A percentile compares a stretch with the other conserved stretches of the same genome.
Conservation (phyloP, 2,888 invertebrate species). For the Chalcosyrphus nemorum region DNA sequence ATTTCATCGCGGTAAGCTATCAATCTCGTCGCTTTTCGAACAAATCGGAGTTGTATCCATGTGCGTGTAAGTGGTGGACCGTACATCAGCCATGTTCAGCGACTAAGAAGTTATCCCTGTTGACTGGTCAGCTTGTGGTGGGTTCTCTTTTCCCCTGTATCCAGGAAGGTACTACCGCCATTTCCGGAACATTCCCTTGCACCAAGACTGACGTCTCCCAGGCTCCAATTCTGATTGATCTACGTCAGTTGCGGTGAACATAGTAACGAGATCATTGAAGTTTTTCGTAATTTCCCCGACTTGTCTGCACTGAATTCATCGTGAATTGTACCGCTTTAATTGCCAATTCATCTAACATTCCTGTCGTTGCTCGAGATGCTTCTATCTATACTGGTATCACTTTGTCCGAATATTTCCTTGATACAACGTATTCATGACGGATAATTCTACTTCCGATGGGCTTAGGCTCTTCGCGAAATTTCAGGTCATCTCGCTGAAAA, state of each 20-base stretch:
- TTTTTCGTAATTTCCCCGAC: conserved; percentile 99
- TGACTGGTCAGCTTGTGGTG: conserved; percentile 98
- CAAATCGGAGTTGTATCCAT: too few species aligned
- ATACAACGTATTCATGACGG: conserved; percentile 99
- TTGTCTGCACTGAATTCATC: conserved; percentile 97
- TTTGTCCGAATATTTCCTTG: conserved; percentile 99
- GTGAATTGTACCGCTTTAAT: conserved; percentile 99
- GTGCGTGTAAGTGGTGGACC: conserved; percentile 99
- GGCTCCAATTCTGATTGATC: conserved; percentile 98
- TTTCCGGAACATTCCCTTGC: conserved; percentile 99
- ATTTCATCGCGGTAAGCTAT: too few species aligned
- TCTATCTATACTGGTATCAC: conserved; percentile 99
- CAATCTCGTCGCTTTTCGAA: too few species aligned
- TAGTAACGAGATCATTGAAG: conserved; percentile 99
- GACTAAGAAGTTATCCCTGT: conserved; percentile 97
- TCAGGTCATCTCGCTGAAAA: conserved; percentile 99
- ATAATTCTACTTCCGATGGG: conserved; percentile 99
- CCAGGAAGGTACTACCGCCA: conserved; percentile 99
- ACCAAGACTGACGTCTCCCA: conserved; percentile 99
- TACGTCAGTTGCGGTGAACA: conserved; percentile 99
- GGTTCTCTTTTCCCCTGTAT: conserved; percentile 99
- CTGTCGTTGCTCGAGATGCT: conserved; percentile 99
- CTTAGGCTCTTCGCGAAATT: conserved; percentile 99
- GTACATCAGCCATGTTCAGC: conserved; percentile 98
- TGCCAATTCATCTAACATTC: conserved; percentile 99